phyloP scores from a whole-genome alignment of 2,888 invertebrate species.

The Trilocha varians region DNA sequence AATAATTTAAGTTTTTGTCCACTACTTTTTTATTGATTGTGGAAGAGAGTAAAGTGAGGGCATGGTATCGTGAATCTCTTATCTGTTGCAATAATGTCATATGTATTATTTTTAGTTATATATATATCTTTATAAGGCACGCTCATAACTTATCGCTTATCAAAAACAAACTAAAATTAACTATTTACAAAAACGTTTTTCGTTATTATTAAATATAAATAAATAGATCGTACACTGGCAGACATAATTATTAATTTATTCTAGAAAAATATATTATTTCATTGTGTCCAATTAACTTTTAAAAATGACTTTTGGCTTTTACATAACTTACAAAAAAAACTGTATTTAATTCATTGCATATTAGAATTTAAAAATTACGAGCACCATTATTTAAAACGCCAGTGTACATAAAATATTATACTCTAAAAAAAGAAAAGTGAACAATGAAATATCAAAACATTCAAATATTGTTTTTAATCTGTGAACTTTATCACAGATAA shows the following conservation, averaged over 20 bases:
- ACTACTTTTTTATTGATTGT: no score
- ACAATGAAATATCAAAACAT: neutral
- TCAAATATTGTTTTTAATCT: neutral
- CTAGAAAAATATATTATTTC: neutral
- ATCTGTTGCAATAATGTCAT: no score
- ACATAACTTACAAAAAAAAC: no score
- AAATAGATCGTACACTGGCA: no score
- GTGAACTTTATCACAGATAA: neutral
- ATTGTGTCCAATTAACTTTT: no score
- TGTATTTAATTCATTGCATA: no score
- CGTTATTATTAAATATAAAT: neutral
- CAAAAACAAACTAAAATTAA: neutral
- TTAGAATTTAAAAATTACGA: no score
- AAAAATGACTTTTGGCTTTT: no score
- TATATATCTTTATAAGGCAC: conserved; percentile 7
- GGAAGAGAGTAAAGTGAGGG: no score
- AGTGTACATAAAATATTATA: neutral
- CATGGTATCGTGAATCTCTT: no score
- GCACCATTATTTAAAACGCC: neutral
- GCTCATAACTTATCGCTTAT: conserved; percentile 1
- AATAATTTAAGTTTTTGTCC: no score
- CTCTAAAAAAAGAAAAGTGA: neutral
- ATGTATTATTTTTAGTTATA: no score
- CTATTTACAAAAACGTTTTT: neutral
- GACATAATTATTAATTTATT: neutral